phyloP scores from a whole-genome alignment of 2,888 invertebrate species.

The Drosophila neutralis region DNA sequence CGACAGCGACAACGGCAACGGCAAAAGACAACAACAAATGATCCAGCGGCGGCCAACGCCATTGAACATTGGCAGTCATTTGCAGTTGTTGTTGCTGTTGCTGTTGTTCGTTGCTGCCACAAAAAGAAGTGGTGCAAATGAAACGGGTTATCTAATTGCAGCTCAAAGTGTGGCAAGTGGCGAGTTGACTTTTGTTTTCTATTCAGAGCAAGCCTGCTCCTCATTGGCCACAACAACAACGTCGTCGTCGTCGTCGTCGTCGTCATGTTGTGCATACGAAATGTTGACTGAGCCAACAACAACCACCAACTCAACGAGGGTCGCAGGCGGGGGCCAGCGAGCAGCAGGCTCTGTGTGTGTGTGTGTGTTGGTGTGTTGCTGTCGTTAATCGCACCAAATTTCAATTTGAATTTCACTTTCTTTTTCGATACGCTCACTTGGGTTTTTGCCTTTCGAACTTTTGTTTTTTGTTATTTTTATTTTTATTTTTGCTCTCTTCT shows the following conservation, averaged over 20 bases:
- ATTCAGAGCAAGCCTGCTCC: slow-evolving; percentile 62
- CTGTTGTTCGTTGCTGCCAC: slow-evolving; percentile 38
- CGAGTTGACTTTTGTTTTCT: slow-evolving; percentile 78
- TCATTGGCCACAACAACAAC: slow-evolving; percentile 33
- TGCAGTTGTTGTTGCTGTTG: slow-evolving; percentile 33
- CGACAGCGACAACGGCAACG: slow-evolving; percentile 33
- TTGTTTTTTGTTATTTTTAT: slow-evolving; percentile 46
- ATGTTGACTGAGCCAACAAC: slow-evolving; percentile 62
- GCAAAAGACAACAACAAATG: slow-evolving; percentile 32
- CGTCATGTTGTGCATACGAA: slow-evolving; percentile 76
- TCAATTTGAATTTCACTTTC: slow-evolving; percentile 83
- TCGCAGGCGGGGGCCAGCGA: slow-evolving; percentile 9
- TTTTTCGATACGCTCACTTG: slow-evolving; percentile 83
- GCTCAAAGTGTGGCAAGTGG: slow-evolving; percentile 79
- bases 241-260: slow-evolving; percentile 25
- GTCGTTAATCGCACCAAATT: slow-evolving; percentile 79
- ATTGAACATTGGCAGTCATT: slow-evolving; percentile 80
- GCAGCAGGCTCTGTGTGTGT: slow-evolving; percentile 55
- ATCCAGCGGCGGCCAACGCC: slow-evolving; percentile 67
- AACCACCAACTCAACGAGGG: slow-evolving; percentile 9
- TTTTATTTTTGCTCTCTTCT: slow-evolving; percentile 15
- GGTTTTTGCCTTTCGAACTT: slow-evolving; percentile 81
- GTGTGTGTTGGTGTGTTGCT: slow-evolving; percentile 47
- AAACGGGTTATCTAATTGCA: slow-evolving; percentile 80
- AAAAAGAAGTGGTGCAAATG: slow-evolving; percentile 78